A percentile compares a stretch with the other conserved stretches of the same genome.
Conservation (phyloP, 2,888 invertebrate species). For the Aplocera efformata region DNA sequence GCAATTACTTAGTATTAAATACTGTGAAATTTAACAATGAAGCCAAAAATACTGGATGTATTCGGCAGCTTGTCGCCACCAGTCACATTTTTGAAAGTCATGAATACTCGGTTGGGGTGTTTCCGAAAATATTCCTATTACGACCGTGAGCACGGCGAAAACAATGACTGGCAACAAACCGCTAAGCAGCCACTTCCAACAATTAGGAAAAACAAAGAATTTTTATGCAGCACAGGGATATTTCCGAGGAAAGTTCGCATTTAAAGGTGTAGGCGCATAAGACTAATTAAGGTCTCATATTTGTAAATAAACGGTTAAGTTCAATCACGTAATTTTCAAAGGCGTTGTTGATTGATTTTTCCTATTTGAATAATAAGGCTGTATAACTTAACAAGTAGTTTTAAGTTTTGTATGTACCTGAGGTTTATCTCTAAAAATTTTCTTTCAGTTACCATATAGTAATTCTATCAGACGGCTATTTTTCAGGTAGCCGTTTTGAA, state of each 20-base stretch:
- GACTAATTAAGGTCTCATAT: too few species aligned
- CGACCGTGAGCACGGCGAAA: conserved; percentile 62
- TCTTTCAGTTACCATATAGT: too few species aligned
- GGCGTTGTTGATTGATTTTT: too few species aligned
- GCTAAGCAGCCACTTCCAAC: conserved; percentile 75
- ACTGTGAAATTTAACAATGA: conserved; percentile 3
- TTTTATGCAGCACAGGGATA: conserved; percentile 56
- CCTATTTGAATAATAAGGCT: too few species aligned
- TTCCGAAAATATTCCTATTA: conserved; percentile 70
- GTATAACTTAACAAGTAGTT: too few species aligned
- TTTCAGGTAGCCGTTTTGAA: too few species aligned
- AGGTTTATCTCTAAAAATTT: too few species aligned
- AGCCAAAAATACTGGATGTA: conserved; percentile 35
- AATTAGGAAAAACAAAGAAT: conserved; percentile 78
- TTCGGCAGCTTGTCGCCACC: conserved; percentile 42
- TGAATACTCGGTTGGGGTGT: conserved; percentile 57
- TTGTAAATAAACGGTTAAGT: too few species aligned
- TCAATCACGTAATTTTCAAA: too few species aligned
- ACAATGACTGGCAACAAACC: conserved; percentile 73
- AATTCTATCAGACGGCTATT: too few species aligned
- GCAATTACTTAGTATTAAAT: conserved; percentile 21
- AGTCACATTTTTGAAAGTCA: conserved; percentile 61
- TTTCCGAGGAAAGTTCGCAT: conserved; percentile 13
- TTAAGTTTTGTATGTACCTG: too few species aligned
- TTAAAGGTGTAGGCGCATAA: too few species aligned